Evolutionary conservation across 2,113 vertebrate species (phyloP), one percentile per base, ranked within the genome.

Genomic region (Bos javanicus): DNA sequence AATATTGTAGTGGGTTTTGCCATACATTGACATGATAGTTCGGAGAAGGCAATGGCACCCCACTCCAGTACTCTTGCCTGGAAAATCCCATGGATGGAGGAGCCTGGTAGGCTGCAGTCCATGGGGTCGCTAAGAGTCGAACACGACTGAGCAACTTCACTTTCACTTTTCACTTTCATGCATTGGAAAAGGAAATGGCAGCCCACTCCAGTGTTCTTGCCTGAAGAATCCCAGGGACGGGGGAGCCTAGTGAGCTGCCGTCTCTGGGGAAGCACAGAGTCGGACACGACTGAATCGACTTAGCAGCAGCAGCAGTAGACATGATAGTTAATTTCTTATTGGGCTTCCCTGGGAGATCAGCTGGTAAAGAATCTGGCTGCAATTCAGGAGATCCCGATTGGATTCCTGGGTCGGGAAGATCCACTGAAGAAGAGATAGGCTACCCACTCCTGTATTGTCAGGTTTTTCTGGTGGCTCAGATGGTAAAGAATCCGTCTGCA

Each of bases 231-330:
- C 57, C 57, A 59, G 57, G 25, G 57, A 1, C 0, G 0, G 57
- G 26, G 57, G 5, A 13, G 26, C 2, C 26, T 59, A 5, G 5
- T 12, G 57, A 11, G 59, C 59, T 28, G 59, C 59, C 2, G 0
- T 28, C 26, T 28, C 0, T 6, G 26, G 57, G 59, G 59, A 28
- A 0, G 0, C 59, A 28, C 11, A 60, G 26, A 60, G 59, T 13
- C 1, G 5, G 26, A 60, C 59, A 60, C 26, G 5, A 60, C 59
- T 13, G 26, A 60, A 28, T 5, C 2, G 5, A 60, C 26, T 60
- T 59, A 12, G 57, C 59, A 60, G 11, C 59, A 28, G 57, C 56
- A 57, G 54, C 57, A 59, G 59, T 11, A 60, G 26, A 36, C 19
- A 3, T 71, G 67, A 39, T 23, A 36, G 19, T 71, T 36, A 71